Percentiles rank a stretch among this genome's conserved stretches.
phyloP scores from a whole-genome alignment of 2,888 invertebrate species.

The Spialia ferax region DNA sequence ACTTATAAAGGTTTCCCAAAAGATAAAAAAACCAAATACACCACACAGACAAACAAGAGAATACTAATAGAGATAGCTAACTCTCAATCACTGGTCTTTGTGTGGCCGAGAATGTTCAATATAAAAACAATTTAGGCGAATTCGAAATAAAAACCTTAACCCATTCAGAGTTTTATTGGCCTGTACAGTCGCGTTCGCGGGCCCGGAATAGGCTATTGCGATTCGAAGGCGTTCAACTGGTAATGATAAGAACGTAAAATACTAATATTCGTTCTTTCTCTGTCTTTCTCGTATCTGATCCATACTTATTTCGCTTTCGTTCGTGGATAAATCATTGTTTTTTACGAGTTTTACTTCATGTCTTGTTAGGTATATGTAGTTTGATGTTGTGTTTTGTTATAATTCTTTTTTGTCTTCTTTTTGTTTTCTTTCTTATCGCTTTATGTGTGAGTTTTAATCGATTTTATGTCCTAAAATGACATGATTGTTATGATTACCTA shows the following conservation, averaged over 20 bases:
- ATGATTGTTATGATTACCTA: too few relatives aligned
- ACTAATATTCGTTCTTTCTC: too few relatives aligned
- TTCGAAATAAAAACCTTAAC: conserved; percentile 34
- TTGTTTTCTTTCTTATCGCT: too few relatives aligned
- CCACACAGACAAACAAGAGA: too few relatives aligned
- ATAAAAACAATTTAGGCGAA: conserved; percentile 26
- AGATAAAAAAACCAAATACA: neutral
- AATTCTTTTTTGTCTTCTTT: too few relatives aligned
- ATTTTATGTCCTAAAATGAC: too few relatives aligned
- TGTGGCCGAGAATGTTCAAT: conserved; percentile 5
- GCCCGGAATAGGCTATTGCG: conserved; percentile 30
- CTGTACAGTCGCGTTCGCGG: conserved; percentile 33
- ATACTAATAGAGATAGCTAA: neutral
- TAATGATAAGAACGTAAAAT: conserved; percentile 37
- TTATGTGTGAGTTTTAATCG: too few relatives aligned
- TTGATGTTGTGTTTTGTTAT: too few relatives aligned
- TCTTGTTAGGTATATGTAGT: too few relatives aligned
- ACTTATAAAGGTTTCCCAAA: neutral
- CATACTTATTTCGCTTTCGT: too few relatives aligned
- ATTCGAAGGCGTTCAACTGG: conserved; percentile 35
- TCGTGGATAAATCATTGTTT: too few relatives aligned
- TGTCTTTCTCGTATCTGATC: neutral
- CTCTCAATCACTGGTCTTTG: neutral
- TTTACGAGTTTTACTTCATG: too few relatives aligned
- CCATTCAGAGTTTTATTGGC: conserved; percentile 33